These are phyloP conservation scores for Nothocercus julius DNA, from an alignment of 2,113 vertebrate genomes.

Conservation along the genomic window DNA sequence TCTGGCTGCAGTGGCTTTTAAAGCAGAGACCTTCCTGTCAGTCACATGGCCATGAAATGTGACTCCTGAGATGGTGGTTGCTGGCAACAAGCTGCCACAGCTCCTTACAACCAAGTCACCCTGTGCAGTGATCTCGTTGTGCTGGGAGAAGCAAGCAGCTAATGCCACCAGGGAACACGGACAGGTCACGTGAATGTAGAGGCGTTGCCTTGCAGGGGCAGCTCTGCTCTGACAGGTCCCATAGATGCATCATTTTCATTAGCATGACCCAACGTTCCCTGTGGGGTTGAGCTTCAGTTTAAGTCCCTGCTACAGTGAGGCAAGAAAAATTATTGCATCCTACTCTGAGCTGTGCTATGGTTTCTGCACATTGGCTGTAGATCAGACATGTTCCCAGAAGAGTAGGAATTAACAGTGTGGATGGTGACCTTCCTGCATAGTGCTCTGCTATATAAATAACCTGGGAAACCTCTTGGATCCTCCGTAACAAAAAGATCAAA, in stretches of 20 bases:
- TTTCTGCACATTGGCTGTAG: not conserved
- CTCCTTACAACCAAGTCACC: not conserved
- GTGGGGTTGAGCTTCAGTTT: not conserved
- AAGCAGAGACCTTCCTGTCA: not conserved
- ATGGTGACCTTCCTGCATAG: not conserved
- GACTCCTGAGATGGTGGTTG: not conserved
- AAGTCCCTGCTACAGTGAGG: not conserved
- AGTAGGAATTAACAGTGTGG: conserved; percentile 1
- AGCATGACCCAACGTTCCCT: not conserved
- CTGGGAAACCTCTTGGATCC: not conserved
- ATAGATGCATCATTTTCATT: not conserved
- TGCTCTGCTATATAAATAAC: not conserved
- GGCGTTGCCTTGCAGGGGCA: not conserved
- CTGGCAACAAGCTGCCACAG: no score
- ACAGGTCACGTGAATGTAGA: not conserved
- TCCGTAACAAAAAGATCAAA: not conserved
- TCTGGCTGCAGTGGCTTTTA: conserved; percentile 12
- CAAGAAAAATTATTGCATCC: not conserved
- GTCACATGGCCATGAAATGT: conserved; percentile 21
- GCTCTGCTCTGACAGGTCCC: not conserved
- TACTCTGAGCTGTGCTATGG: not conserved
- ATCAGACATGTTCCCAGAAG: not conserved
- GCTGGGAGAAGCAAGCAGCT: not conserved
- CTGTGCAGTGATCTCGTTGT: not conserved
- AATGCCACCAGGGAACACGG: not conserved